phyloP scores from a whole-genome alignment of 2,113 vertebrate species.

The Silurus meridionalis region DNA sequence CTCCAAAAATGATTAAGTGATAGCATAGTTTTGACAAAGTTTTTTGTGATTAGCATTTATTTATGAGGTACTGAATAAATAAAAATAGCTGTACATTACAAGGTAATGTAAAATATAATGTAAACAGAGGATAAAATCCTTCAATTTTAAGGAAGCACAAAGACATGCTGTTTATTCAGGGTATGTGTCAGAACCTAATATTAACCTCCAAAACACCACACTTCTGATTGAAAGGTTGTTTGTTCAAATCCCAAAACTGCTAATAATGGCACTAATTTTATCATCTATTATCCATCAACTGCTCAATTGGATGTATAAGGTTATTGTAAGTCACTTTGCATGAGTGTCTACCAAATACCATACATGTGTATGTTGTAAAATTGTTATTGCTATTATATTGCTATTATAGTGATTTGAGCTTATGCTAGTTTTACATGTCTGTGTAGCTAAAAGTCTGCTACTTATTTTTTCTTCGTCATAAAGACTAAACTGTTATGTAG shows the following conservation, averaged over 20 bases:
- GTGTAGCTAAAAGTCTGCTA: not conserved
- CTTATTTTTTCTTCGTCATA: not conserved
- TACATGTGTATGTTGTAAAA: too few relatives aligned
- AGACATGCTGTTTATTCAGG: not conserved
- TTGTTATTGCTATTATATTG: too few relatives aligned
- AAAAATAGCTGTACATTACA: not conserved
- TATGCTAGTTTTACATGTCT: too few relatives aligned
- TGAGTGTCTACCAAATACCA: too few relatives aligned
- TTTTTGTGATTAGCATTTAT: not conserved
- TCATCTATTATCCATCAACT: too few relatives aligned
- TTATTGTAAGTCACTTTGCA: too few relatives aligned
- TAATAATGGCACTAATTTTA: too few relatives aligned
- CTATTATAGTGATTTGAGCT: too few relatives aligned
- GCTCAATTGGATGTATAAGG: too few relatives aligned
- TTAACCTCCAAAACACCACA: not conserved
- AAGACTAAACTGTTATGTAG: not conserved
- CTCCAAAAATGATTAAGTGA: not conserved
- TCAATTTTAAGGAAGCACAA: not conserved
- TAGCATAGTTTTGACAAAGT: constrained; percentile 31
- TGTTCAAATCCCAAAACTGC: too few relatives aligned
- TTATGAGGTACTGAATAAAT: not conserved
- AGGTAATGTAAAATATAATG: not conserved
- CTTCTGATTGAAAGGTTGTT: too few relatives aligned
- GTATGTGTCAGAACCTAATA: not conserved
- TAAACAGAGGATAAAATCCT: not conserved